Percentiles rank a stretch among this genome's conserved stretches.
phyloP scores from a whole-genome alignment of 1,140 invertebrate genomes.

The Uloborus diversus region DNA sequence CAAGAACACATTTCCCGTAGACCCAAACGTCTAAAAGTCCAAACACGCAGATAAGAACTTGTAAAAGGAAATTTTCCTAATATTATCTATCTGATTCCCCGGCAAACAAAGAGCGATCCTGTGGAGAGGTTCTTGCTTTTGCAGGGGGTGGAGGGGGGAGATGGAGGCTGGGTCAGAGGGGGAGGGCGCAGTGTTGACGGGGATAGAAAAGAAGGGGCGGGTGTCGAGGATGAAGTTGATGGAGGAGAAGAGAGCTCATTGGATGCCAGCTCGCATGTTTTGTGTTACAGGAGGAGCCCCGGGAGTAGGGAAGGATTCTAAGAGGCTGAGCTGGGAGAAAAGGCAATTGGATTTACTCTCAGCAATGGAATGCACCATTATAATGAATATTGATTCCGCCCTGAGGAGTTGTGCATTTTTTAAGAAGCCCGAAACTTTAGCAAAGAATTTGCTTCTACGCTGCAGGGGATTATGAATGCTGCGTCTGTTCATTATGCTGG shows the following conservation, averaged over 20 bases:
- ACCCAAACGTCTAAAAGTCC: too few species aligned
- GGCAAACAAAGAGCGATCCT: neutral
- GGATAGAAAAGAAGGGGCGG: constrained; percentile 36
- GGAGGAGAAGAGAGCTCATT: constrained; percentile 20
- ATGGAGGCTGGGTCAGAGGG: neutral
- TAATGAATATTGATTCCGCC: constrained; percentile 47
- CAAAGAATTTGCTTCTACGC: constrained; percentile 24
- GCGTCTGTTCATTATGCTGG: constrained; percentile 40
- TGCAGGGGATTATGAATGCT: constrained; percentile 11
- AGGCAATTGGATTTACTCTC: constrained; percentile 36
- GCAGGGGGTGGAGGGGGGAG: neutral
- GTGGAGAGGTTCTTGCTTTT: neutral
- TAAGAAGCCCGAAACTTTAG: constrained; percentile 10
- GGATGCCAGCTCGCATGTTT: constrained; percentile 44
- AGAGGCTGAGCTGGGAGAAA: constrained; percentile 40
- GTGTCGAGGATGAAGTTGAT: constrained; percentile 5
- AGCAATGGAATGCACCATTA: constrained; percentile 32
- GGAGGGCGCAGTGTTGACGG: neutral
- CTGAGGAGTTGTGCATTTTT: constrained; percentile 43
- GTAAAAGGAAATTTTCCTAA: neutral
- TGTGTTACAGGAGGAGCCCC: constrained; percentile 43
- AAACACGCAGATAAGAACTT: too few species aligned
- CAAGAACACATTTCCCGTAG: too few species aligned
- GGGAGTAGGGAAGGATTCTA: constrained; percentile 41
- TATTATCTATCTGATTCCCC: too few species aligned